A percentile compares a stretch with the other conserved stretches of the same genome.
phyloP scores from a whole-genome alignment of 2,113 vertebrate species.

The Mormoops blainvillei region DNA sequence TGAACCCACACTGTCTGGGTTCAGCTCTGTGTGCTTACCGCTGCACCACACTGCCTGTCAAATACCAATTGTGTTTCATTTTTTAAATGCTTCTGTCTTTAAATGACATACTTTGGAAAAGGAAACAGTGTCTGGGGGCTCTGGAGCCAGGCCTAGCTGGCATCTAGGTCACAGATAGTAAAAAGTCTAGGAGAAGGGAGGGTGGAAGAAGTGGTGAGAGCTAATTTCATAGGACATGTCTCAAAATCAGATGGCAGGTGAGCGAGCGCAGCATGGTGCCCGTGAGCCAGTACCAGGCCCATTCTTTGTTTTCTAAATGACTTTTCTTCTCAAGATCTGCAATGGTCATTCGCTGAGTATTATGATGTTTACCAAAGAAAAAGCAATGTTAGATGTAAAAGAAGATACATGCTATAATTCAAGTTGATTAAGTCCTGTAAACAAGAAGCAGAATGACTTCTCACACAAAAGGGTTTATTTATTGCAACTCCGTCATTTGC shows the following conservation, averaged over 20 bases:
- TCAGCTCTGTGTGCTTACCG: background rate
- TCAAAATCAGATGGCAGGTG: slow-evolving; percentile 40
- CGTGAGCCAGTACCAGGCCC: background rate
- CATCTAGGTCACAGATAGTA: background rate
- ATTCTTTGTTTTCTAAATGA: slow-evolving; percentile 40
- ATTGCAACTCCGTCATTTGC: slow-evolving; percentile 31
- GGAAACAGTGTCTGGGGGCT: background rate
- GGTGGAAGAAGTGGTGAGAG: slow-evolving; percentile 66
- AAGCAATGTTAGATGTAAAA: slow-evolving; percentile 22
- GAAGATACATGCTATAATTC: slow-evolving; percentile 16
- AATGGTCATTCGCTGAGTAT: background rate
- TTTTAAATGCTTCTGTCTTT: background rate
- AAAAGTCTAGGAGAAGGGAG: background rate
- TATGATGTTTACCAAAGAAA: background rate
- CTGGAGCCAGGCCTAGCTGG: background rate
- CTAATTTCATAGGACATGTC: slow-evolving; percentile 53
- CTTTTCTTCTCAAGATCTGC: background rate
- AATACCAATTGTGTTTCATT: background rate
- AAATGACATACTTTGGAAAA: background rate
- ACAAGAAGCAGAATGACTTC: background rate
- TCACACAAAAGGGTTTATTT: background rate
- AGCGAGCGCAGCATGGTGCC: slow-evolving; percentile 4
- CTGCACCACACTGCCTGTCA: background rate
- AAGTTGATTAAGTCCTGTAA: background rate
- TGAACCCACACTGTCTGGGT: background rate